phyloP scores from a whole-genome alignment of 2,797 vertebrate species.

The Dermochelys coriacea region DNA sequence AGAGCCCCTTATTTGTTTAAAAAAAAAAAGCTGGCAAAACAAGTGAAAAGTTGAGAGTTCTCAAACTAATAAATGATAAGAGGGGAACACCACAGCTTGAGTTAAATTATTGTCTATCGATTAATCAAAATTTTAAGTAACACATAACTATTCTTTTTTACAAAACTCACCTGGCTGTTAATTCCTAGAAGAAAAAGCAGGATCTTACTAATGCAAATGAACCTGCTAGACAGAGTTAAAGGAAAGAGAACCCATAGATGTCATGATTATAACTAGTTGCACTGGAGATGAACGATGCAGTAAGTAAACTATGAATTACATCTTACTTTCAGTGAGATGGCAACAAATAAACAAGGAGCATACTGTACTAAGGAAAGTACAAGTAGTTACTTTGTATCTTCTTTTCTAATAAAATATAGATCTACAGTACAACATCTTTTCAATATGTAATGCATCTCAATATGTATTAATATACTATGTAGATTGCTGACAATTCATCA shows the following conservation, averaged over 20 bases:
- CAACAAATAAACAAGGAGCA: background rate
- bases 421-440: background rate
- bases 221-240: background rate
- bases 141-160: background rate
- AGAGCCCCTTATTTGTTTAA: background rate
- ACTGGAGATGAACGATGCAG: background rate
- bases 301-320: background rate
- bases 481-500: background rate
- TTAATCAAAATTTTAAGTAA: constrained; percentile 36
- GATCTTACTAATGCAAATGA: constrained; percentile 44
- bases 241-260: background rate
- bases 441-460: background rate
- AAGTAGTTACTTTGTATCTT: background rate
- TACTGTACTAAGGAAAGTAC: background rate
- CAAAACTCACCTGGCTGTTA: background rate
- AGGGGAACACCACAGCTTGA: background rate
- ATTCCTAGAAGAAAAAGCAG: constrained; percentile 23
- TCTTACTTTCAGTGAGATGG: background rate
- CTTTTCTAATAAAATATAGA: background rate
- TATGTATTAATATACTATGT: background rate
- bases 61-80: constrained; percentile 11
- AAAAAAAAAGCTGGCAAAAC: background rate
- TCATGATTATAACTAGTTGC: background rate
- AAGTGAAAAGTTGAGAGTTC: background rate
- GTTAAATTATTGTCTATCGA: constrained; percentile 26